phyloP scores from a whole-genome alignment of 1,140 invertebrate genomes.

The Nephotettix cincticeps region DNA sequence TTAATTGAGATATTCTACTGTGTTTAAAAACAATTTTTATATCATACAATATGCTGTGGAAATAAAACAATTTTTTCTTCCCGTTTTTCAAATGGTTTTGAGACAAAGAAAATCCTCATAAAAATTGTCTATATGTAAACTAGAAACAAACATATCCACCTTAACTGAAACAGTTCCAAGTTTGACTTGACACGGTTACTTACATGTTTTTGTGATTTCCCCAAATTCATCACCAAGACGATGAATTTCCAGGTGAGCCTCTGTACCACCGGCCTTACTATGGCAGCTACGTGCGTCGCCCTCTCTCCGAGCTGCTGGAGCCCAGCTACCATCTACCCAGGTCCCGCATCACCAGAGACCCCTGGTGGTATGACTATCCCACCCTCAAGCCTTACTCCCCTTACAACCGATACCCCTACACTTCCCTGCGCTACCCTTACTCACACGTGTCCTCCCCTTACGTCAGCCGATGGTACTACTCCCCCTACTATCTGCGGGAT shows the following conservation, averaged over 20 bases:
- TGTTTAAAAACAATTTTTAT: no score
- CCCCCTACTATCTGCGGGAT: conserved; percentile 78
- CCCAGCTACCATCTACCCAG: conserved; percentile 72
- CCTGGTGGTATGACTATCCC: conserved; percentile 82
- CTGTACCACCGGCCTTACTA: conserved; percentile 57
- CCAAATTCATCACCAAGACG: conserved; percentile 11
- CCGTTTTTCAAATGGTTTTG: no score
- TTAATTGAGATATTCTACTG: no score
- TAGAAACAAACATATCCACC: no score
- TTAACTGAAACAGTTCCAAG: not conserved
- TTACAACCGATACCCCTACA: conserved; percentile 50
- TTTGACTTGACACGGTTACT: not conserved
- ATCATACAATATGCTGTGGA: no score
- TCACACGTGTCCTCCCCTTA: conserved; percentile 58
- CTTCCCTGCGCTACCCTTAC: not conserved
- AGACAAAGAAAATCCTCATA: no score
- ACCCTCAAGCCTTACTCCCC: conserved; percentile 69
- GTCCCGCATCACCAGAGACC: conserved; percentile 75
- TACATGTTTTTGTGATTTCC: conserved; percentile 8
- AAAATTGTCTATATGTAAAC: no score
- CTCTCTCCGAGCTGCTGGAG: conserved; percentile 72
- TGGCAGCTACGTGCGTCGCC: conserved; percentile 59
- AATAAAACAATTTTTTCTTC: no score
- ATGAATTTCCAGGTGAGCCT: conserved; percentile 56
- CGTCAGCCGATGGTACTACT: conserved; percentile 49